Evolutionary conservation across 2,113 vertebrate species (phyloP).

Genomic region (Macroglossus sobrinus): DNA sequence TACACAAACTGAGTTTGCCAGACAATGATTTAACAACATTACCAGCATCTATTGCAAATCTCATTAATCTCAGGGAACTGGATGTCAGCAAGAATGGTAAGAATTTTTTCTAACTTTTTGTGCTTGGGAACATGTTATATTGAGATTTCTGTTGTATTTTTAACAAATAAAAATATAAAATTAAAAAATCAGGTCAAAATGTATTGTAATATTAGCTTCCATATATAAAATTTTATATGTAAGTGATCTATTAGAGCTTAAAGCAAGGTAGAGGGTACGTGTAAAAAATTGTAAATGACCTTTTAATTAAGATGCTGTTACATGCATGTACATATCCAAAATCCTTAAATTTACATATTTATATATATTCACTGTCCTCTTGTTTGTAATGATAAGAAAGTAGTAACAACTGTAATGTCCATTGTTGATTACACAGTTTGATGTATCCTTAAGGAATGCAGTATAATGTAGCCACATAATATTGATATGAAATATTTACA

Average conservation of each 20-base stretch:
- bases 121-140: conserved; percentile 23
- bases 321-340: not conserved
- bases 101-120: conserved; percentile 54
- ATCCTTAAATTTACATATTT: not conserved
- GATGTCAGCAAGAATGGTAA: conserved; percentile 99
- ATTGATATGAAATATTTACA: not conserved
- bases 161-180: conserved; percentile 26
- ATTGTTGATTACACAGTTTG: not conserved
- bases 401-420: not conserved
- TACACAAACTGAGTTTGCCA: conserved; percentile 97
- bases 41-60: conserved; percentile 97
- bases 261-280: not conserved
- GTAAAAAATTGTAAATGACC: not conserved
- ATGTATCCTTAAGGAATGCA: not conserved
- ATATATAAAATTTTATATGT: not conserved
- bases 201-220: not conserved
- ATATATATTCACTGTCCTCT: not conserved
- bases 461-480: not conserved
- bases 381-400: not conserved
- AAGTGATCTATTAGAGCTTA: not conserved
- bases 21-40: conserved; percentile 97
- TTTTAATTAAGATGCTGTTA: conserved; percentile 9
- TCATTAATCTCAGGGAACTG: conserved; percentile 99
- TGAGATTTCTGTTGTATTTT: conserved; percentile 42
- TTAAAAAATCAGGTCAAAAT: conserved; percentile 24